Percentiles rank a stretch among this genome's conserved stretches.
Conservation (phyloP, 1,140 invertebrate species). For the Trachelipus rathkii region DNA sequence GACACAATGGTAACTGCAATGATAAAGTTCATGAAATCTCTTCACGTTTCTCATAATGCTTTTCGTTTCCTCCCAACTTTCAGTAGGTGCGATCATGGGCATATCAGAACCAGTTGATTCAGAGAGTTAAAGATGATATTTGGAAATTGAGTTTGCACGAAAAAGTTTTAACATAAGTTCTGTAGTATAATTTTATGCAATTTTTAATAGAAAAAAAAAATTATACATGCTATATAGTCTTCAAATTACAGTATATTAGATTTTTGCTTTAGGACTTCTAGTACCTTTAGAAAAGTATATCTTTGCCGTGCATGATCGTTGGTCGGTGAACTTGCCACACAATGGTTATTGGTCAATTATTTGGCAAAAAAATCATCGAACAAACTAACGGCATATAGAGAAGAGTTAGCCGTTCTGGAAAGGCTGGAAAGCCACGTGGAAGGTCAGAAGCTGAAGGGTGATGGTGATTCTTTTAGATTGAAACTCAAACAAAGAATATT, state of each 20-base stretch:
- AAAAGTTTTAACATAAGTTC: slow-evolving; percentile 84
- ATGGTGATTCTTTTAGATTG: slow-evolving; percentile 93
- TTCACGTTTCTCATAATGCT: slow-evolving; percentile 90
- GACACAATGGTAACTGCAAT: no score
- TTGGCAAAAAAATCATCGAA: slow-evolving; percentile 98
- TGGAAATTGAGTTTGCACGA: slow-evolving; percentile 91
- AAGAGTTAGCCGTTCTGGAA: slow-evolving; percentile 58
- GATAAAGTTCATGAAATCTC: no score
- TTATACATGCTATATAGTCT: no score
- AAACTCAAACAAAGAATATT: slow-evolving; percentile 95
- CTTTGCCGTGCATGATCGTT: slow-evolving; percentile 81
- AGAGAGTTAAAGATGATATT: slow-evolving; percentile 98
- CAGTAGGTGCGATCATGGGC: slow-evolving; percentile 94
- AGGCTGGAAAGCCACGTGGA: slow-evolving; percentile 99
- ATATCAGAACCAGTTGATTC: slow-evolving; percentile 98
- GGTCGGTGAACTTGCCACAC: slow-evolving; percentile 92
- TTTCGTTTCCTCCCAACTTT: slow-evolving; percentile 97
- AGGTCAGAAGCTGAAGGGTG: slow-evolving; percentile 94
- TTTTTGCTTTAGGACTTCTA: no score
- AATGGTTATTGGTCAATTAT: slow-evolving; percentile 95
- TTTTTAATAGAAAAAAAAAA: no score
- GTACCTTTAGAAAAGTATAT: slow-evolving; percentile 88
- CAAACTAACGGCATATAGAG: slow-evolving; percentile 92
- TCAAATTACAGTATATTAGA: no score
- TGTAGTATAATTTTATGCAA: no score